These are phyloP conservation scores for Helogale parvula DNA, from an alignment of 2,113 vertebrate genomes.

Conservation along the genomic window DNA sequence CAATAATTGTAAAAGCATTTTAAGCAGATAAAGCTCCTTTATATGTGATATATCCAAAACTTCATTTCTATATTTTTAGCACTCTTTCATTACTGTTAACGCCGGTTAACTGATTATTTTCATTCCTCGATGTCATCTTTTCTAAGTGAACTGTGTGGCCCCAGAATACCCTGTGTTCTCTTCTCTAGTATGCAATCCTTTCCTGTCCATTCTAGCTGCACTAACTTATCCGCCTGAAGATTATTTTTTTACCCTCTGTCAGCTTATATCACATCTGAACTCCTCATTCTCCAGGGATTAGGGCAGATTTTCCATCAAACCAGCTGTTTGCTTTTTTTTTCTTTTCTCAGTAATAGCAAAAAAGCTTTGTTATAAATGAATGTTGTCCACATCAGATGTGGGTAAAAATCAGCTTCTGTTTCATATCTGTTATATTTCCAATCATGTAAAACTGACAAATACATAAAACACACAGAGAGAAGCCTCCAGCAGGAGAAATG, in stretches of 20 bases:
- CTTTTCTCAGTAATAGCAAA: slow-evolving; percentile 15
- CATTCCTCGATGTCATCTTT: slow-evolving; percentile 31
- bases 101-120: not conserved
- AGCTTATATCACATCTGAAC: slow-evolving; percentile 69
- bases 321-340: slow-evolving; percentile 59
- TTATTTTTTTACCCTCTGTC: slow-evolving; percentile 73
- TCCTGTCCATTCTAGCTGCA: not conserved
- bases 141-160: not conserved
- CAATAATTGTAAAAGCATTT: slow-evolving; percentile 1
- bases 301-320: slow-evolving; percentile 63
- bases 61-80: slow-evolving; percentile 26
- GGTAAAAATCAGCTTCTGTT: slow-evolving; percentile 40
- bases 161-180: not conserved
- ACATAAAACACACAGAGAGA: slow-evolving; percentile 42
- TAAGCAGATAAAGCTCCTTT: slow-evolving; percentile 5
- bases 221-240: slow-evolving; percentile 55
- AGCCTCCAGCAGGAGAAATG: not conserved
- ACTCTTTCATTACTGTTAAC: slow-evolving; percentile 19
- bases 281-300: slow-evolving; percentile 54
- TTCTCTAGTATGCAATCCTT: slow-evolving; percentile 16
- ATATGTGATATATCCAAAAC: not conserved
- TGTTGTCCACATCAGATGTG: slow-evolving; percentile 5
- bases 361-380: slow-evolving; percentile 71
- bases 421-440: slow-evolving; percentile 46
- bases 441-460: slow-evolving; percentile 20